phyloP scores from a whole-genome alignment of 1,140 invertebrate species.

The Nasonia longicornis region DNA sequence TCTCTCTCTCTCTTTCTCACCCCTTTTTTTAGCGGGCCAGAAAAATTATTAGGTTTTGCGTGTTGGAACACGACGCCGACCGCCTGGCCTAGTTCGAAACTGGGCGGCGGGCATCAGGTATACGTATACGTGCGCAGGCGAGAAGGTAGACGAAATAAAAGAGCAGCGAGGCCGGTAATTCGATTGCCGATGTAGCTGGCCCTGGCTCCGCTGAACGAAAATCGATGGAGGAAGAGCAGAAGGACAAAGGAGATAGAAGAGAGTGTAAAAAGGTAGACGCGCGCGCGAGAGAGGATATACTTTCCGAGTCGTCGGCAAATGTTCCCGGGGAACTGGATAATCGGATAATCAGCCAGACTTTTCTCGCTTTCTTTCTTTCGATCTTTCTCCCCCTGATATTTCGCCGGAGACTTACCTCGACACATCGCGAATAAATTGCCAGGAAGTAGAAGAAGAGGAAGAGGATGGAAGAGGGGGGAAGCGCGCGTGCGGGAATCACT shows the following conservation, averaged over 20 bases:
- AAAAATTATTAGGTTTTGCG: no score
- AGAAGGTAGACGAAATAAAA: constrained; percentile 3
- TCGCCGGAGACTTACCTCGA: neutral
- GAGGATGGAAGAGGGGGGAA: neutral
- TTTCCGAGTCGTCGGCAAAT: constrained; percentile 32
- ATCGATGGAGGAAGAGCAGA: constrained; percentile 7
- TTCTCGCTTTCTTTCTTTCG: constrained; percentile 14
- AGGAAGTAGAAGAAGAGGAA: neutral
- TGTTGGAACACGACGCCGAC: no score
- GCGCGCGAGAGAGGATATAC: neutral
- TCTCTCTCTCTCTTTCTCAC: neutral
- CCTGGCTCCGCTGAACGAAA: neutral
- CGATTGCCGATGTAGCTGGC: neutral
- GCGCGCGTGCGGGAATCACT: constrained; percentile 6
- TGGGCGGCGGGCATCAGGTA: no score
- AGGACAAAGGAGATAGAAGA: neutral
- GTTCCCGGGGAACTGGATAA: constrained; percentile 44
- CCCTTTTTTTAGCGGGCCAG: no score
- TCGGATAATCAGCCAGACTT: constrained; percentile 46
- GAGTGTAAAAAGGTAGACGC: neutral
- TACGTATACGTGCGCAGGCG: neutral
- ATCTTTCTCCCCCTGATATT: neutral
- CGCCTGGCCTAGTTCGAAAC: no score
- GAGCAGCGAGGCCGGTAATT: neutral
- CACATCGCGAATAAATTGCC: constrained; percentile 33